Base-by-base conservation (phyloP, 92 coral and sea anemone species). In the Palythoa grandiflora region DNA sequence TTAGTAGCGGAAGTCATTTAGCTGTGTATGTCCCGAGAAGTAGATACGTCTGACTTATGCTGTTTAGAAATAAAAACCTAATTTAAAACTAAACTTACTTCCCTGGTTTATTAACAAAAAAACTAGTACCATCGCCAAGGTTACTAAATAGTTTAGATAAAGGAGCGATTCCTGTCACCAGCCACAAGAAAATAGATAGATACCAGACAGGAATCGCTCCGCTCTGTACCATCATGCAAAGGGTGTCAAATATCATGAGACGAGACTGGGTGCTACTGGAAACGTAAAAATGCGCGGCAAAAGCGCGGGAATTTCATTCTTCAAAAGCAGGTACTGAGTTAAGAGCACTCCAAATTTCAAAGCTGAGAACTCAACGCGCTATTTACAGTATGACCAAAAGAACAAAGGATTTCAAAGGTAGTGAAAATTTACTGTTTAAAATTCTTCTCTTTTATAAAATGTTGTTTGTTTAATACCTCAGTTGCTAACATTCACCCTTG, bases 121-220 rank as follows among this genome's bases (percentile, higher is more conserved):
- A 44, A 44, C 48, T 44, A 3, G 4, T 44, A 44, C 48, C 48
- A 44, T 44, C 48, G 48, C 48, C 48, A 3, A 1, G 3, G 48
- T 44, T 44, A 44, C 48, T 44, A 44, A 44, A 44, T 6, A 6
- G 48, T 16, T 16, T 60, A 60, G 19, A 60, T 16, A 13, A 61
- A 16, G 70, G 70, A 61, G 70, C 35, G 70, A 61, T 61, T 63
- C 70, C 70, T 0, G 70, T 63, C 70, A 17, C 70, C n/a, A 63
- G 70, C 70, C 70, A 63, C 70, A 63, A 63, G 70, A 0, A 63
- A 63, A 63, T 1, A 3, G 70, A 63, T 63, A 19, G 70, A 63
- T 63, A 63, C 70, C 70, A 63, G 70, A 63, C 36, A 63, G 70
- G 70, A 63, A 63, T 63, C 70, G 70, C 70, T 63, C 70, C 70